Base-by-base conservation (phyloP, 2,888 invertebrate species). In the Neuroscelio doddi region DNA sequence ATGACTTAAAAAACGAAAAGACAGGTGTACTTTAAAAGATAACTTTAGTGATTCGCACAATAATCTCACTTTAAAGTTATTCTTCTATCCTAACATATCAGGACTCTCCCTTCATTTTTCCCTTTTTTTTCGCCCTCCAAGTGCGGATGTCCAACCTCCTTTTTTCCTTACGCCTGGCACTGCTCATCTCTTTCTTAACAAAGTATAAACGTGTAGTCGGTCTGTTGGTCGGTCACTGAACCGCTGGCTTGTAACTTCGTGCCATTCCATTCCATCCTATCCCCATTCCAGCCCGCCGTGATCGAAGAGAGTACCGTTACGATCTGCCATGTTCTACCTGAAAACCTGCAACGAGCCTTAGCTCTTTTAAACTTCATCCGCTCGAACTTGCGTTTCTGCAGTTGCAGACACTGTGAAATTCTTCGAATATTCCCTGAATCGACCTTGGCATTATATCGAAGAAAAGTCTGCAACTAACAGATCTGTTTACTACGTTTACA, bases 201-300 rank as follows among this genome's bases (percentile, higher is more conserved):
- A 30, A 30, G 55, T 45, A 46, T 29, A 47, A 56, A 41, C 41
- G 39, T 47, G 68, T 71, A 68, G 66, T 80, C 77, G 78, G 75
- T 79, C 75, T 74, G 77, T 78, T 78, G 78, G 78, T 80, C 80
- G 80, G 80, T 80, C 80, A 80, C 76, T 80, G 80, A 80, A 80
- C 80, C 36, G 80, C 68, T 64, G 71, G 64, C 75, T 75, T 75
- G 74, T 73, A 74, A 68, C 75, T 62, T 68, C 72, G 66, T 71
- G 69, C 77, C 77, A 73, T 70, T 73, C 72, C 73, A 67, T 75
- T 66, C 69, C 72, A 68, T 71, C 72, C 72, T 69, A 68, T 47
- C 46, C 59, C 70, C 68, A 67, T 66, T 63, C 70, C 67, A 64
- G 68, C 64, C 67, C 67, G 69, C 55, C 72, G 38, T 63, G 70